A percentile compares a stretch with the other conserved stretches of the same genome.
These are phyloP conservation scores for Halictus ligatus DNA, from an alignment of 2,888 invertebrate species.

Conservation along the genomic window DNA sequence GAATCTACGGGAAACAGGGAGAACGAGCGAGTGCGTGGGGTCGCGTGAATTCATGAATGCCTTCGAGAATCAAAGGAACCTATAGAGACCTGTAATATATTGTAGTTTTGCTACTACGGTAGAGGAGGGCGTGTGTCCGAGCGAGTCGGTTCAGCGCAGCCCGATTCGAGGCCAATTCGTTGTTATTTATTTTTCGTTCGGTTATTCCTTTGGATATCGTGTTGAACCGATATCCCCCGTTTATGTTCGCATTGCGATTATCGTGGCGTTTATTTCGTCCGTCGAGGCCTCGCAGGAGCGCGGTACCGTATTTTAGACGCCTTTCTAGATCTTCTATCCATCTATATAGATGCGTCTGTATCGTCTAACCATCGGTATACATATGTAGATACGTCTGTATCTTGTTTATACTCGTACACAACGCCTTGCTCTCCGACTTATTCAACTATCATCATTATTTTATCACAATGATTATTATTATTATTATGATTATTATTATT, in stretches of 20 bases:
- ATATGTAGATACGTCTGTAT: not conserved
- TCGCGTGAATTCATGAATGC: slow-evolving; percentile 47
- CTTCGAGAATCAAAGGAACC: slow-evolving; percentile 62
- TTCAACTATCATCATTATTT: slow-evolving; percentile 62
- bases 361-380: too few species aligned
- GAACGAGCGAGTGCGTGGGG: slow-evolving; percentile 5
- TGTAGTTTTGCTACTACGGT: slow-evolving; percentile 67
- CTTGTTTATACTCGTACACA: slow-evolving; percentile 31
- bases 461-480: slow-evolving; percentile 46
- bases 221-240: slow-evolving; percentile 39
- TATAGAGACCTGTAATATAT: slow-evolving; percentile 64
- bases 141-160: slow-evolving; percentile 18
- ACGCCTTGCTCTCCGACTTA: slow-evolving; percentile 52
- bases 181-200: slow-evolving; percentile 63
- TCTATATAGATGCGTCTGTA: not conserved
- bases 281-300: slow-evolving; percentile 35
- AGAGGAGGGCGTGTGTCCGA: slow-evolving; percentile 56
- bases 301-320: not conserved
- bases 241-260: slow-evolving; percentile 29
- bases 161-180: slow-evolving; percentile 51
- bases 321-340: not conserved
- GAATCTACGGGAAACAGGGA: not conserved
- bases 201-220: slow-evolving; percentile 29
- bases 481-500: slow-evolving; percentile 29
- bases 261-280: slow-evolving; percentile 23